Percentiles rank a stretch among this genome's conserved stretches.
phyloP scores from a whole-genome alignment of 2,797 vertebrate species.

The Cercopithecus hamlyni region DNA sequence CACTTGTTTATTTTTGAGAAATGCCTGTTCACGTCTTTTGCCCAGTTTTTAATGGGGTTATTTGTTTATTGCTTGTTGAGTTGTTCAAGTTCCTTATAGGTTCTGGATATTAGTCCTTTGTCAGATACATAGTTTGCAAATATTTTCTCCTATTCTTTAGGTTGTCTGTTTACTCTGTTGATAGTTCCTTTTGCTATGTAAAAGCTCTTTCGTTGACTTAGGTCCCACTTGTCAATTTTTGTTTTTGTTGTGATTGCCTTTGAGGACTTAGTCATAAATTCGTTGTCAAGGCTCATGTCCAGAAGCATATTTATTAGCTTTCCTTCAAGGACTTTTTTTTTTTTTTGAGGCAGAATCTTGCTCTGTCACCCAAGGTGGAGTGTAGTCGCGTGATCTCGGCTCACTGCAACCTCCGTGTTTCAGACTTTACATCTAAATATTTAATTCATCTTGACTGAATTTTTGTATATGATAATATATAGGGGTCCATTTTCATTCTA shows the following conservation, averaged over 20 bases:
- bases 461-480: not conserved
- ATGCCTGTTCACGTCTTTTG: not conserved
- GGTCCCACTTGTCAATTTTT: not conserved
- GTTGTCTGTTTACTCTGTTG: not conserved
- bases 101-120: not conserved
- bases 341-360: not conserved
- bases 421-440: not conserved
- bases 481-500: not conserved
- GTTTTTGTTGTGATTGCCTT: not conserved
- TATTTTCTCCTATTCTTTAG: not conserved
- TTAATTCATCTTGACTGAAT: not conserved
- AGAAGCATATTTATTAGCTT: not conserved
- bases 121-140: not conserved
- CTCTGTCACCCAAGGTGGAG: not conserved
- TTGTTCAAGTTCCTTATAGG: not conserved
- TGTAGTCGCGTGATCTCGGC: accelerated
- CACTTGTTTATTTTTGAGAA: not conserved
- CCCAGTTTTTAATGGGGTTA: not conserved
- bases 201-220: not conserved
- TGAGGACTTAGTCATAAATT: not conserved
- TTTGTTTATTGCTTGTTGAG: not conserved
- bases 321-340: not conserved
- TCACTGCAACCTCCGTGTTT: not conserved
- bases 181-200: not conserved
- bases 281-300: not conserved